Conservation (phyloP, 2,113 vertebrate species). For the Gulo gulo region DNA sequence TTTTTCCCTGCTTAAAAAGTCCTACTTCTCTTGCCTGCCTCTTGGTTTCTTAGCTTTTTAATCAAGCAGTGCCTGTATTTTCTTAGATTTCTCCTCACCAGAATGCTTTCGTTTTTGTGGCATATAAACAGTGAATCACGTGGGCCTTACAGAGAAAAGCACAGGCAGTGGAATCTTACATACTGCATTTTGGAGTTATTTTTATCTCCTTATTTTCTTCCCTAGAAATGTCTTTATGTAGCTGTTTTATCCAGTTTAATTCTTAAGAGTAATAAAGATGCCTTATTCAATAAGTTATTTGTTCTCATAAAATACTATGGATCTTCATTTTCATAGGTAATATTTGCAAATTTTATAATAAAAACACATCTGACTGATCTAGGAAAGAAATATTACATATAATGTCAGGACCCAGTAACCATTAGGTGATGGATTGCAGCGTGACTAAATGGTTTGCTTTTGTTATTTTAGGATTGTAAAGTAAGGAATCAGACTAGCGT, state of each 20-base stretch:
- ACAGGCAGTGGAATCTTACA: not conserved
- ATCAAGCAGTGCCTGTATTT: not conserved
- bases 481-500: not conserved
- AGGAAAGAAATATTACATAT: not conserved
- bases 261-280: not conserved
- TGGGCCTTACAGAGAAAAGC: not conserved
- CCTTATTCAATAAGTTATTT: conserved; percentile 3
- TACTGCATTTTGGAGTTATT: not conserved
- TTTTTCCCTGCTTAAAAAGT: not conserved
- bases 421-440: not conserved
- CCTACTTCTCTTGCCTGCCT: not conserved
- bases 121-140: not conserved
- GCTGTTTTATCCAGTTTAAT: not conserved
- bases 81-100: not conserved
- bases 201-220: not conserved
- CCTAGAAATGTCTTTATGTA: not conserved
- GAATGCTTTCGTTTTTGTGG: not conserved
- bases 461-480: not conserved
- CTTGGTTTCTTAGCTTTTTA: not conserved
- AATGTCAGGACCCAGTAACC: not conserved
- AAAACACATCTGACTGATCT: not conserved
- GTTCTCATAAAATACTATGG: not conserved
- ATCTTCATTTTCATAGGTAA: conserved; percentile 8
- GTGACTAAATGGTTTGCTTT: not conserved
- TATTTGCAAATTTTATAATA: not conserved